Evolutionary conservation across 2,888 invertebrate species (phyloP).

Genomic region (Apocheima hispidaria): DNA sequence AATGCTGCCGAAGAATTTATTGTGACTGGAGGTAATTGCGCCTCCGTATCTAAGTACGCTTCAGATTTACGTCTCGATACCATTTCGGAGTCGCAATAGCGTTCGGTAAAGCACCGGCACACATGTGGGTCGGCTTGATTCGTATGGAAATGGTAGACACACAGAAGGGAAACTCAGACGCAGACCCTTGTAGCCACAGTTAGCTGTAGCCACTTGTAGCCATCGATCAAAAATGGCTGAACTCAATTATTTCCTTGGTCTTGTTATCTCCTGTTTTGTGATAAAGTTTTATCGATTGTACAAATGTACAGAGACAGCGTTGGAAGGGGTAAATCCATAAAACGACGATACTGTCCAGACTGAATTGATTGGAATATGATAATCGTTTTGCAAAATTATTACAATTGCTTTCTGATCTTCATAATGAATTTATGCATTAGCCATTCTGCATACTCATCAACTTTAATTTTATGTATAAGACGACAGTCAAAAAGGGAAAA

Average conservation of each 20-base stretch:
- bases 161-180: constrained; percentile 6
- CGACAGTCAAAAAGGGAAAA: too few species aligned
- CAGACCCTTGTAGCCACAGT: too few species aligned
- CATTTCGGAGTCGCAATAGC: constrained; percentile 44
- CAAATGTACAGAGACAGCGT: not conserved
- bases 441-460: not conserved
- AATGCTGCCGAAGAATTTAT: constrained; percentile 32
- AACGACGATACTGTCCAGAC: not conserved
- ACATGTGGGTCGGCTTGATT: constrained; percentile 47
- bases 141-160: constrained; percentile 42
- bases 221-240: too few species aligned
- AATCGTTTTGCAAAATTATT: constrained; percentile 2
- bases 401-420: not conserved
- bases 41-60: constrained; percentile 40
- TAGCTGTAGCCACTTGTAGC: too few species aligned
- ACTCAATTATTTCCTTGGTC: not conserved
- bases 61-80: constrained; percentile 48
- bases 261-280: constrained; percentile 1
- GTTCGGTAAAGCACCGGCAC: constrained; percentile 45
- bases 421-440: not conserved
- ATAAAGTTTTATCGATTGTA: too few species aligned
- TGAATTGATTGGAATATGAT: not conserved
- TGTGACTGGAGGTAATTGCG: constrained; percentile 36
- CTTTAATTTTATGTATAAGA: not conserved
- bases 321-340: not conserved